Base-by-base conservation (phyloP, 2,888 invertebrate species). In the Folsomia manolachei region DNA sequence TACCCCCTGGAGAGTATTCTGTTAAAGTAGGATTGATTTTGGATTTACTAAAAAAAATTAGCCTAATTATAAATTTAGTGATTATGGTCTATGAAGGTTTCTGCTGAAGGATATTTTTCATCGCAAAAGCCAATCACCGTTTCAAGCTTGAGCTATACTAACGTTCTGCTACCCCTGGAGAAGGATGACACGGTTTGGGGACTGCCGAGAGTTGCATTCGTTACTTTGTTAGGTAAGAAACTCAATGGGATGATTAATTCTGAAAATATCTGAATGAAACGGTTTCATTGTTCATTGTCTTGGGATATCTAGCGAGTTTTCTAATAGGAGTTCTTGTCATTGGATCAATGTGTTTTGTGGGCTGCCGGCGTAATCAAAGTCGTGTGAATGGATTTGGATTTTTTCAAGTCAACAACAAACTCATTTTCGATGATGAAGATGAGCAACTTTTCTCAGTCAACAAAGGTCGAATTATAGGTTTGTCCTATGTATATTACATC, bases 131-230 rank as follows among this genome's bases (percentile, higher is more conserved):
- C 87, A 67, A 82, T 89, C 4, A 83, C 83, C 78, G 83, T 83
- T 7, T 81, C 83, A 1, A 79, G 82, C 51, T 77, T 81, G 1
- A 82, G 85, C 63, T 82, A 84, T 52, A 81, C 87, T 1, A 82
- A 89, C 70, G 85, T 92, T 0, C 85, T 92, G 76, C 88, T 93
- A 78, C 90, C 89, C 77, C 82, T 94, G 70, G 86, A 87, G 63
- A 85, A 85, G 14, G 89, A 92, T 80, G 89, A 90, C 77, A 86
- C 85, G 73, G 88, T 93, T 19, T 85, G 91, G 79, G 93, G 93
- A 0, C 84, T 94, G 85, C 91, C 93, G 0, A 85, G 93, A 27
- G 85, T 92, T 24, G 86, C 90, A 1, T 94, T 94, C 82, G 88
- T 93, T 39, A 87, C 92, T 82, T 82, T 92, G 11, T 86, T 90